Base-by-base conservation (phyloP, 2,888 invertebrate species). In the Rotaria magnacalcarata region DNA sequence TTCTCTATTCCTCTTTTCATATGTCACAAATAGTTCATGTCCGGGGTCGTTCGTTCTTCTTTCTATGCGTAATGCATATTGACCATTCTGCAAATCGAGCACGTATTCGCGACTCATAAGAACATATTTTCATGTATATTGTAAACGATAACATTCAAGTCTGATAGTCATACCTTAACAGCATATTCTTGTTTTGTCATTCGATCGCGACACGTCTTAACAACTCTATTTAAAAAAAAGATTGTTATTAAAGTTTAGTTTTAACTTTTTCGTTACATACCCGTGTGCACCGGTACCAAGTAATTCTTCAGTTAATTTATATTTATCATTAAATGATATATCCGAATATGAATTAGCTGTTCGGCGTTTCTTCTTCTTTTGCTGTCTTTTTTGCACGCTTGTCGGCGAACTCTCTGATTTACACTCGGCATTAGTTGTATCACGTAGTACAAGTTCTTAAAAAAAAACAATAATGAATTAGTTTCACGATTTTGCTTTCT, bases 121-220 rank as follows among this genome's bases (percentile, higher is more conserved):
- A 41, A 67, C 67, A 67, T 67, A 19, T 67, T 67, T 34, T 34
- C 67, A 34, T 67, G 67, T 67, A 27, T 27, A 67, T 34, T 14
- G 34, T 34, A 27, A 67, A 67, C 34, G 67, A 67, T 34, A 67
- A 34, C 34, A 67, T 19, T 67, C 34, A 16, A 80, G n/a, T 80
- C 24, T n/a, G 47, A 47, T n/a, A 11, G 47, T n/a, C 47, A 47
- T 80, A 80, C 80, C 80, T 80, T 80, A 21, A 80, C 80, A 47
- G 80, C 80, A 80, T 80, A 80, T 80, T 80, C 80, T 80, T 80
- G 80, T 47, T 80, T 80, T 80, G 80, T 80, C n/a, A 80, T 24
- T 47, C 47, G 43, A 80, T 80, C 47, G 47, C 80, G 80, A 80
- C 80, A 80, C 24, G 80, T 80, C n/a, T 80, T 80, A 8, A 80